These are phyloP conservation scores for Drosophila rubida DNA, from an alignment of 2,888 invertebrate genomes.

Conservation along the genomic window DNA sequence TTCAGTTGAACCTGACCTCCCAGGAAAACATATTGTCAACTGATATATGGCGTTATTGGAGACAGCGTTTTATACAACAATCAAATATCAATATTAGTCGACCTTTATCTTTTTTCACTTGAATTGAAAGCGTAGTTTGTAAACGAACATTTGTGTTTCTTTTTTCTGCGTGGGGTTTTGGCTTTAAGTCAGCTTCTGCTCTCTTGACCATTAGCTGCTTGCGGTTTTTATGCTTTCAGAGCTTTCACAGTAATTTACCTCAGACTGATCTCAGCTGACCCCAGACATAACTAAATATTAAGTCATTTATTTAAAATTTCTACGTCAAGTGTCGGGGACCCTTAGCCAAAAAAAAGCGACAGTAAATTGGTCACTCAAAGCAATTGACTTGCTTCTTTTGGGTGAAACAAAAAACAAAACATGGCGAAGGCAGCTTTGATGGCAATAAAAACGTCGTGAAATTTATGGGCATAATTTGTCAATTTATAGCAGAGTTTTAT, in stretches of 20 bases:
- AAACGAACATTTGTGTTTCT: no score
- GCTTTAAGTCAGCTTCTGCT: neutral
- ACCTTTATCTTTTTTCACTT: no score
- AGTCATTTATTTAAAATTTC: constrained; percentile 59
- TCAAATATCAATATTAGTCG: neutral
- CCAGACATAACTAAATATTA: constrained; percentile 44
- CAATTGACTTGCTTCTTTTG: constrained; percentile 58
- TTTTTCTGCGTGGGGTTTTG: neutral
- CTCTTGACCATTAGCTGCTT: neutral
- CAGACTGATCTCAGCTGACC: constrained; percentile 33
- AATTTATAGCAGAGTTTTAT: constrained; percentile 60
- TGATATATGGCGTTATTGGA: constrained; percentile 6
- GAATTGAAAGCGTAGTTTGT: neutral
- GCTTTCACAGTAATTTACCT: constrained; percentile 6
- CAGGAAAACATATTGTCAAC: constrained; percentile 29
- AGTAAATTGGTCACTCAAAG: constrained; percentile 65
- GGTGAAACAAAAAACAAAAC: constrained; percentile 12
- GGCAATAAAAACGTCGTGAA: constrained; percentile 64
- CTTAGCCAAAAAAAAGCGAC: constrained; percentile 13
- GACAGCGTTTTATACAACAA: constrained; percentile 4
- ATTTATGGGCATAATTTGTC: constrained; percentile 72
- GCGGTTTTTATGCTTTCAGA: neutral
- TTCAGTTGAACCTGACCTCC: constrained; percentile 22
- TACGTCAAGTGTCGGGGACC: constrained; percentile 51
- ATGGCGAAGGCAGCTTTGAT: constrained; percentile 32